Percentiles rank a stretch among this genome's conserved stretches.
Evolutionary conservation across 2,113 vertebrate genomes (phyloP).

Genomic region (Aphelocoma coerulescens): DNA sequence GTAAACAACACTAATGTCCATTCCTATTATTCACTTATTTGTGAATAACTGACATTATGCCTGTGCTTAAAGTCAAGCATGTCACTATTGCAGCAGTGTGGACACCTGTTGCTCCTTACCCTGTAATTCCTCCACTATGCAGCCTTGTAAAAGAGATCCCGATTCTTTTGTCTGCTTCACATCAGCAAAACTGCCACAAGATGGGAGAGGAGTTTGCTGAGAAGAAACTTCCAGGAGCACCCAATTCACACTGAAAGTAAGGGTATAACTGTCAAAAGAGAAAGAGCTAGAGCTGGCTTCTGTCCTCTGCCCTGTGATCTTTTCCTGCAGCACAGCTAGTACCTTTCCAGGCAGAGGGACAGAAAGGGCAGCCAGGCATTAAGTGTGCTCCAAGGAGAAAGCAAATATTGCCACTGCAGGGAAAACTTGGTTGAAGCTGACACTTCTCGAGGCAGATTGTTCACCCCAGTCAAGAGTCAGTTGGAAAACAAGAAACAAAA

Average conservation of each 20-base stretch:
- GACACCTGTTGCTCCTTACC: slow-evolving; percentile 5
- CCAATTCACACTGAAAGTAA: neutral
- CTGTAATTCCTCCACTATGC: neutral
- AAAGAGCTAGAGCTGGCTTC: neutral
- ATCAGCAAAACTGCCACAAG: neutral
- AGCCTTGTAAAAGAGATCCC: neutral
- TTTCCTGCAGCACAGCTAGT: neutral
- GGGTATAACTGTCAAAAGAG: neutral
- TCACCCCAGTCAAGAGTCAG: neutral
- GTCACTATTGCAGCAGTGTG: neutral
- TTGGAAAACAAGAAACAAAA: neutral
- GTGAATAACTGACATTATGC: neutral
- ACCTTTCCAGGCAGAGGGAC: neutral
- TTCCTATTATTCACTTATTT: slow-evolving; percentile 20
- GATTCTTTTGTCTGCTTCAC: neutral
- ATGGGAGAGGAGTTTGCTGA: neutral
- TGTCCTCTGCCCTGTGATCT: neutral
- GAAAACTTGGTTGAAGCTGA: neutral
- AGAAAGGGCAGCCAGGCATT: neutral
- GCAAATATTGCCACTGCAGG: neutral
- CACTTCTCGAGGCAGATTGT: neutral
- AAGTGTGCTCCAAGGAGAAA: neutral
- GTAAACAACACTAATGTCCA: neutral
- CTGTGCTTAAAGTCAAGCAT: neutral
- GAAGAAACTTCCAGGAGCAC: neutral